phyloP scores from a whole-genome alignment of 2,797 vertebrate genomes.

The Pseudochaenichthys georgianus region DNA sequence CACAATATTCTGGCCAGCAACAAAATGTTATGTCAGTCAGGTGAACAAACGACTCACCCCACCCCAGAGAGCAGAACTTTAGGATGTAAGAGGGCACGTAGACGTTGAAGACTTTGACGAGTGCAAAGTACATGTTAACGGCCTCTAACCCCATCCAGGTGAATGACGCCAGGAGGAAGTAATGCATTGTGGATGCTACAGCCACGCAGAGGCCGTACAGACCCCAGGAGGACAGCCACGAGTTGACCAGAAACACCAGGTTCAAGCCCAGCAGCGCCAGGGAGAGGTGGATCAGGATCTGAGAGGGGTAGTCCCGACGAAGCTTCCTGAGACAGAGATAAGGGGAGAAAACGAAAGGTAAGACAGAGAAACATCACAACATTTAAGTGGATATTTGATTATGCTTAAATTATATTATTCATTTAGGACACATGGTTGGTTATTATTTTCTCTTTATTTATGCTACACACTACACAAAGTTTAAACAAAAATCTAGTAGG shows the following conservation, averaged over 20 bases:
- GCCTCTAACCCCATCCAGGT: conserved; percentile 94
- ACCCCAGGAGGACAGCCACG: conserved; percentile 88
- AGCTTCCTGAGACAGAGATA: conserved; percentile 82
- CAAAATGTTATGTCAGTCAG: not conserved
- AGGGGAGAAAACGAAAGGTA: not conserved
- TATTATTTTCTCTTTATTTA: too few species aligned
- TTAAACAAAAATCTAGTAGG: too few species aligned
- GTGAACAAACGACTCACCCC: conserved; percentile 85
- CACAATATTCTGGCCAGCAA: not conserved
- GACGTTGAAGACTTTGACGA: conserved; percentile 94
- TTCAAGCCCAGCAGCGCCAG: conserved; percentile 89
- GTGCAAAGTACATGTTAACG: conserved; percentile 91
- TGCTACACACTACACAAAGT: too few species aligned
- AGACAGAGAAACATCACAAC: not conserved
- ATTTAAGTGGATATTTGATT: not conserved
- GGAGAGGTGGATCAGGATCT: conserved; percentile 93
- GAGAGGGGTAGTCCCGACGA: conserved; percentile 89
- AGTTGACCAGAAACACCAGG: conserved; percentile 88
- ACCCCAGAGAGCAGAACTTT: conserved; percentile 90
- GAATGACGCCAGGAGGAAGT: conserved; percentile 91
- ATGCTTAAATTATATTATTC: not conserved
- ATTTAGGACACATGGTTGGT: not conserved
- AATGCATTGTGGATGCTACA: conserved; percentile 84
- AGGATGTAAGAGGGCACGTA: conserved; percentile 91
- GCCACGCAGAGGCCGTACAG: conserved; percentile 84